Evolutionary conservation across 1,140 invertebrate genomes (phyloP), one percentile per base, ranked within the genome.

Genomic region (Harpegnathos saltator): DNA sequence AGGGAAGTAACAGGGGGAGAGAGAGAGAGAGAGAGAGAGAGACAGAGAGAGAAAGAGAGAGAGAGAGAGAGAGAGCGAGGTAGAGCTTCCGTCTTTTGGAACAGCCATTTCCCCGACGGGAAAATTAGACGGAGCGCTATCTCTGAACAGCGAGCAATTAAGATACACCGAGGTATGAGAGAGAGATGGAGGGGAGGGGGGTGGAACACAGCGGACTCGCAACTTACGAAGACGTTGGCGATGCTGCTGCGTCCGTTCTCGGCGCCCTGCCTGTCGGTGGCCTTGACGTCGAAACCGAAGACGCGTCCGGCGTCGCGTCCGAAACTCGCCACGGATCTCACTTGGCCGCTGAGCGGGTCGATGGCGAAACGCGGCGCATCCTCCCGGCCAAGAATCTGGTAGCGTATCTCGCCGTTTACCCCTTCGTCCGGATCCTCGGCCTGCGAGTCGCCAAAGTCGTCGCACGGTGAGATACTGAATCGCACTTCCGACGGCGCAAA

Each of bases 261-360:
- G 52, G 96, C 96, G 0, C 97, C 97, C 61, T 94, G 90, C 78
- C 96, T 95, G 90, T 98, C 97, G 0, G 97, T 98, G 4, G 97
- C 97, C 93, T 97, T 97, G n/a, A 98, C 97, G 93, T 98, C 97
- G 89, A 98, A 98, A 3, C 97, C 97, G 89, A 97, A 98, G 52
- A 98, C 96, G 82, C 95, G 94, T 3, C 97, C 97, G 17, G 96
- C 96, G 68, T 97, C 96, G 50, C 95, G 93, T 1, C 94, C 92
- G 82, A 97, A 96, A 48, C 96, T 95, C 5, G 95, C 95, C 22
- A 97, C 95, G 0, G 97, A 95, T n/a, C 97, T 94, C 19, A 98
- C 96, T 86, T 96, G 95, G 7, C 97, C 97, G 24, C 95, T 96
- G 0, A 96, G 90, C 3, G 97, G 95, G 92, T 98, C 97, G 78